A percentile compares a stretch with the other conserved stretches of the same genome.
Conservation (phyloP, 2,113 vertebrate species). For the Lycaon pictus region DNA sequence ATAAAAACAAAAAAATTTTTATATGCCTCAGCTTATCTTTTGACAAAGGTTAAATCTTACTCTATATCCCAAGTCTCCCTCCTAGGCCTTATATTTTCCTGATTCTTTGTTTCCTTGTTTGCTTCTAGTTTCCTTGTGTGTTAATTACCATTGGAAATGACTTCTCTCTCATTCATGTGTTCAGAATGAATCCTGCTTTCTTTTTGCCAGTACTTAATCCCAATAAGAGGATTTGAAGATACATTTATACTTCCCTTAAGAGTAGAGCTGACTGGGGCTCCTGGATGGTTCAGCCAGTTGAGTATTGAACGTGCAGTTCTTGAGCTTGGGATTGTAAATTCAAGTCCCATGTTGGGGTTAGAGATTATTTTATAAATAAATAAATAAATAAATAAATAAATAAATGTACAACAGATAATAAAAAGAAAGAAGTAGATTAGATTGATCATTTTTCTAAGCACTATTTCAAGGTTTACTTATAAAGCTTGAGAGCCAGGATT, state of each 20-base stretch:
- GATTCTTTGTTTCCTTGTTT: no score
- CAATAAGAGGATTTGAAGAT: not conserved
- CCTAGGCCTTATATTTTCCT: not conserved
- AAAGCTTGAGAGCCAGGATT: not conserved
- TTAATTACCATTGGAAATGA: not conserved
- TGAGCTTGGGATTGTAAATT: not conserved
- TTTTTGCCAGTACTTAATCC: not conserved
- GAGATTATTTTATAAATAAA: not conserved
- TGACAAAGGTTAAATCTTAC: not conserved
- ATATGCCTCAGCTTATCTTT: not conserved
- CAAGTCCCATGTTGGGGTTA: not conserved
- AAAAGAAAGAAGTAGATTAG: not conserved
- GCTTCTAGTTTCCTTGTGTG: not conserved
- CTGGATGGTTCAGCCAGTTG: not conserved
- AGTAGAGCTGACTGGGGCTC: not conserved
- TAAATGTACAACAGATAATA: not conserved
- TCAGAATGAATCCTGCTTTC: not conserved
- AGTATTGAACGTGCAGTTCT: not conserved
- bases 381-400: not conserved
- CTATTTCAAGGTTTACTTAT: slow-evolving; percentile 7
- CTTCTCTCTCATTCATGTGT: not conserved
- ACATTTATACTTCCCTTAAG: not conserved
- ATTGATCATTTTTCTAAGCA: not conserved
- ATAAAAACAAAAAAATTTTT: not conserved
- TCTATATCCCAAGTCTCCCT: not conserved